Evolutionary conservation across 2,113 vertebrate species (phyloP), one percentile per base, ranked within the genome.

Genomic region (Stegastes partitus): DNA sequence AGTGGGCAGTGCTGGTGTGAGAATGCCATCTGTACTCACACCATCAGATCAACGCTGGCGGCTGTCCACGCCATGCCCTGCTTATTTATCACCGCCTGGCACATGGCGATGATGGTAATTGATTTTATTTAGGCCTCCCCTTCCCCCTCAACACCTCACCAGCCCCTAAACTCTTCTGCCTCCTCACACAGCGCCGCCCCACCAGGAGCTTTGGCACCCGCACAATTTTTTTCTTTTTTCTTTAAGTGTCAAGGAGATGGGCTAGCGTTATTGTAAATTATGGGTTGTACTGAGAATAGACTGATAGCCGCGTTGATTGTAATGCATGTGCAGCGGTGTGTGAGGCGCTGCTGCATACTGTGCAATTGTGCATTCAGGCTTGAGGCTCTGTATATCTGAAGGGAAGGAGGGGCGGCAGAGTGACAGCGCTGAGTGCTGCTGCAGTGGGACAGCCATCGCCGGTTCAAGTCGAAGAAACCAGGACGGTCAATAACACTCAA

Each of bases 21-120:
- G 68, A 83, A 80, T 82, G 83, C 89, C 89, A 90, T 89, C 87
- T 86, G 85, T 75, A 87, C 73, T 91, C 86, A 81, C 84, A 92
- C 81, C 85, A 82, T 88, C 77, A 78, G 53, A 82, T 82, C 88
- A 77, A 55, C 66, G 73, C 68, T 81, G 89, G 86, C 72, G 56
- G 77, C 81, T 75, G 76, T 89, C 89, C 88, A 84, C 70, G 53
- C 58, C 57, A 39, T 83, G 84, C 80, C 71, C 68, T 63, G 75
- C 78, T 89, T 90, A 83, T 90, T 91, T 90, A 89, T 92, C 89
- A 85, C 67, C 19, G 45, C 54, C 79, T 88, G 91, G 81, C 86
- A 86, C 76, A 79, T 76, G 76, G 87, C 28, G 14, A 74, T 61
- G 79, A 80, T 82, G 77, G 81, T 89, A 88, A 92, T 91, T 89